Base-by-base conservation (phyloP, 2,113 vertebrate genomes). In the Ictalurus punctatus region DNA sequence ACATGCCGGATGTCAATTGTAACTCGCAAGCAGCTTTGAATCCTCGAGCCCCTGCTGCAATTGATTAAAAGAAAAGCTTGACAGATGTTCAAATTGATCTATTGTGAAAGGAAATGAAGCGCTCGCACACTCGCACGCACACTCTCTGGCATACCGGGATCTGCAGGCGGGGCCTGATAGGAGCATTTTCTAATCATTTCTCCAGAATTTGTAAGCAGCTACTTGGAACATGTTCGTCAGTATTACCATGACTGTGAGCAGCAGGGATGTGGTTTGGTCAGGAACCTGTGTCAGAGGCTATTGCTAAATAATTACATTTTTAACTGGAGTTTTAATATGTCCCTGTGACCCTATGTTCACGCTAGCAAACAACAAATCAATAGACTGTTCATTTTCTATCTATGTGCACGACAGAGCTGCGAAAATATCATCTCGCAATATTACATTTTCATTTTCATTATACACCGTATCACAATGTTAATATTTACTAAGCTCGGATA, bases 71-170 rank as follows among this genome's bases (percentile, higher is more conserved):
- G 37, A 52, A 37, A 30, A 37, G 30, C 78, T 40, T 82, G 63
- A 87, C 78, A 58, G 61, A 71, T 87, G 44, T 21, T n/a, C 88
- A 30, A 90, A 90, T 86, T 40, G 84, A 71, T 79, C 90, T 73
- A 87, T 58, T 17, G 90, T 86, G 85, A 91, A 58, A 91, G 90
- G 88, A 92, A 92, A 92, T 59, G 81, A 87, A 89, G 81, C 87
- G 85, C 90, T 91, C n/a, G 14, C 82, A 82, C 82, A 56, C 80
- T 73, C 67, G 82, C 13, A 88, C 67, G 82, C 13, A 88, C 89
- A 78, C 84, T 6, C 12, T 52, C 8, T 27, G 9, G 10, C 9
- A 25, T 78, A 27, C 25, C 12, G 30, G 23, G 73, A 76, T 76
- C 21, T 76, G 73, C 37, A 78, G 44, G 30, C 12, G 0, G 44